Conservation (phyloP, 2,888 invertebrate species). For the Sialis fuliginosa region DNA sequence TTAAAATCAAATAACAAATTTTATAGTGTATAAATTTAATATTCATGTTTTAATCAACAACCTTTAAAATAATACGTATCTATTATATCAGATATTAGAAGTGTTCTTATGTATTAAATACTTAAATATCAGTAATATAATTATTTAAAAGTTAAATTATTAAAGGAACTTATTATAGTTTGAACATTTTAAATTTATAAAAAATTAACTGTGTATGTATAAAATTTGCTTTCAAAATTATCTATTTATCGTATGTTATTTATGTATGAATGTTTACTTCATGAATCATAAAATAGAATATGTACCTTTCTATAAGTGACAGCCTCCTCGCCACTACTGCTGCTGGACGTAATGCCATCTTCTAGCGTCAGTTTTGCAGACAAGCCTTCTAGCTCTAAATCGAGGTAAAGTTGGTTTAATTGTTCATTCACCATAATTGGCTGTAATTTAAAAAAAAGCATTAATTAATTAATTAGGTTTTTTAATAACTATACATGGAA, state of each 20-base stretch:
- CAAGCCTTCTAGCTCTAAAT: slow-evolving; percentile 45
- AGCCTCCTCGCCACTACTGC: slow-evolving; percentile 21
- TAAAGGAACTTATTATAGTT: too few species aligned
- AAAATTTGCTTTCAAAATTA: too few species aligned
- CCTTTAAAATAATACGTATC: too few species aligned
- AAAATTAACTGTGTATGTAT: too few species aligned
- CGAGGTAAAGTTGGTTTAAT: slow-evolving; percentile 46
- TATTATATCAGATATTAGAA: too few species aligned
- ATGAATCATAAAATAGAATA: not conserved
- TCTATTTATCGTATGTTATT: too few species aligned
- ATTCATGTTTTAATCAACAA: too few species aligned
- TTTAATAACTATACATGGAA: not conserved
- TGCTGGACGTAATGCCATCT: slow-evolving; percentile 39
- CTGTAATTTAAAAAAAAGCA: slow-evolving; percentile 22
- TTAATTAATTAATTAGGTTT: not conserved
- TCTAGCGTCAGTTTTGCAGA: slow-evolving; percentile 40
- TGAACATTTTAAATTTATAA: too few species aligned
- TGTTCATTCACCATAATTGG: slow-evolving; percentile 55
- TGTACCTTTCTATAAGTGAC: slow-evolving; percentile 17
- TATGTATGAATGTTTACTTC: not conserved
- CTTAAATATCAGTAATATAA: too few species aligned
- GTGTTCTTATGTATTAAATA: too few species aligned
- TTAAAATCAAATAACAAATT: too few species aligned
- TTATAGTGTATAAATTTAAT: too few species aligned
- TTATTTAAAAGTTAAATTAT: not conserved